Evolutionary conservation across 1,140 invertebrate genomes (phyloP).

Genomic region (Drosophila mojavensis): DNA sequence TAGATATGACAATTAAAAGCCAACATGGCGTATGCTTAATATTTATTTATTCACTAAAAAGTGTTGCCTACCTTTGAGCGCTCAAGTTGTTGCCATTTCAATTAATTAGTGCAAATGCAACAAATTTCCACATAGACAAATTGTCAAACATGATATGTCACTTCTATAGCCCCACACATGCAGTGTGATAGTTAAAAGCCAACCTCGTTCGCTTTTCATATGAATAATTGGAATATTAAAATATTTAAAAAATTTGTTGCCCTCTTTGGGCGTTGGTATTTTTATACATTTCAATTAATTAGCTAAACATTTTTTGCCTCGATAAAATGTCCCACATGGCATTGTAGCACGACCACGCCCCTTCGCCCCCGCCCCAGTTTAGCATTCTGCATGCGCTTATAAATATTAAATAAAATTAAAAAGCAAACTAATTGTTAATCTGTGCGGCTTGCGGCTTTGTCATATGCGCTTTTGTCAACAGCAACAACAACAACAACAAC

Average conservation of each 20-base stretch:
- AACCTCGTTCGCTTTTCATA: no score
- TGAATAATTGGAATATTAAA: no score
- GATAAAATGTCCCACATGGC: neutral
- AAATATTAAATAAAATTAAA: slow-evolving; percentile 78
- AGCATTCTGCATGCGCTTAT: slow-evolving; percentile 33
- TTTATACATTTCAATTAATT: neutral
- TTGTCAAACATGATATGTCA: no score
- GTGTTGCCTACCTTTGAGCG: slow-evolving; percentile 44
- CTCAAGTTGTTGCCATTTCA: neutral
- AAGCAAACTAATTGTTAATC: slow-evolving; percentile 79
- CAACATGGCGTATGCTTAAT: slow-evolving; percentile 56
- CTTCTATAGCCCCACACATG: no score
- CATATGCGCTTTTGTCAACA: slow-evolving; percentile 69
- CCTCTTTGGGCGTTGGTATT: slow-evolving; percentile 17
- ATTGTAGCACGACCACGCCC: neutral
- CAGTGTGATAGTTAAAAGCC: no score
- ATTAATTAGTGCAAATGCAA: slow-evolving; percentile 3
- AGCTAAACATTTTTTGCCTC: slow-evolving; percentile 1
- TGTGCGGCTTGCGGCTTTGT: slow-evolving; percentile 69
- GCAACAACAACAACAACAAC: slow-evolving; percentile 36
- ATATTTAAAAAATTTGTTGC: slow-evolving; percentile 12
- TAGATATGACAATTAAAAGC: slow-evolving; percentile 26
- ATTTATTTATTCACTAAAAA: neutral
- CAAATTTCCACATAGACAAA: neutral
- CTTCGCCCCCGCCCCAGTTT: no score